Base-by-base conservation (phyloP, 1,140 invertebrate species). In the Drosophila orena region DNA sequence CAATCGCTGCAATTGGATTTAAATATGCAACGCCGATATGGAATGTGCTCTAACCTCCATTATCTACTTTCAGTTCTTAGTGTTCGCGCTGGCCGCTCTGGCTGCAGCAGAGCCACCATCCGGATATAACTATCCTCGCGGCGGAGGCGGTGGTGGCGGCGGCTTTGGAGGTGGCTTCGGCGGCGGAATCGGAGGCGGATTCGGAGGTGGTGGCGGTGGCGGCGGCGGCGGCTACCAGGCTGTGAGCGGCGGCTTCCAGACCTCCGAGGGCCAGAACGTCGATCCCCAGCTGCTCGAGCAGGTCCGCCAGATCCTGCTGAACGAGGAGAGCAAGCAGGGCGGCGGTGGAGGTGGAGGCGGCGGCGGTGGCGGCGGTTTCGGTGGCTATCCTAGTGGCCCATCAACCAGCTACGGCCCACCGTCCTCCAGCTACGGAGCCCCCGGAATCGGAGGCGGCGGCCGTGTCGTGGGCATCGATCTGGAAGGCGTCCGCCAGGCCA, bases 281-380 rank as follows among this genome's bases (percentile, higher is more conserved):
- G 96, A 97, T 92, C 94, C 94, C 42, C 94, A 95, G 65, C 94
- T 97, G 56, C 93, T 97, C 54, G 96, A 97, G 89, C 96, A 97
- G 91, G 95, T 97, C 79, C 95, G 96, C 77, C 95, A 96, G 92
- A 96, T 97, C 88, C 93, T 97, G 50, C 93, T 97, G 65, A 96
- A 96, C 86, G 96, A 97, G 91, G 96, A 97, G 92, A 94, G 95
- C 90, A 94, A 94, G 65, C 92, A 93, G 4, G 89, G 92, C 15
- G 93, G 93, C 7, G 74, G 74, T 11, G 91, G 91, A 30, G 92
- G 92, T 11, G 91, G 60, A 68, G 91, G 80, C 92, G 93, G 93
- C 78, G 93, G 77, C 83, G 60, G 60, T 0, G 93, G 47, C 91
- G 92, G 92, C n/a, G n/a, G n/a, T n/a, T n/a, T n/a, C 84, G 93